These are phyloP conservation scores for Graphium colonna DNA, from an alignment of 2,888 invertebrate species.

Conservation along the genomic window DNA sequence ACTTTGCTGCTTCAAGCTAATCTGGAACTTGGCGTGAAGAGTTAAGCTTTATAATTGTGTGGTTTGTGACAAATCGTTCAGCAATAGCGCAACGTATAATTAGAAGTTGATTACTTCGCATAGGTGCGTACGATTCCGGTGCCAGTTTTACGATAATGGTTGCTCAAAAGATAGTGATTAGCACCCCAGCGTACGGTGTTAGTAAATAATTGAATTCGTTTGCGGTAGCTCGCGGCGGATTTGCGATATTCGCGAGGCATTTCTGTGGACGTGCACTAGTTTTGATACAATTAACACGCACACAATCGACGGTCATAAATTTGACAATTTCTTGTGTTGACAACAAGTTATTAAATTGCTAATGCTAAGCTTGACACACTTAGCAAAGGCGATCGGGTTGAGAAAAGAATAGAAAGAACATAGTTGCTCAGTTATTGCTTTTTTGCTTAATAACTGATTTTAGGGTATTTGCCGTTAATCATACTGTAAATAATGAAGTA, in stretches of 20 bases:
- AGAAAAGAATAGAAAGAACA: too few relatives aligned
- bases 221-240: slow-evolving; percentile 4
- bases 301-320: too few relatives aligned
- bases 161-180: slow-evolving; percentile 36
- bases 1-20: not conserved
- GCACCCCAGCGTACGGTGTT: slow-evolving; percentile 4
- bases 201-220: slow-evolving; percentile 23
- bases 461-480: too few relatives aligned
- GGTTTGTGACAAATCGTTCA: not conserved
- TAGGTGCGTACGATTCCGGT: slow-evolving; percentile 30
- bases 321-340: too few relatives aligned
- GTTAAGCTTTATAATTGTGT: not conserved
- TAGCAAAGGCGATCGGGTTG: too few relatives aligned
- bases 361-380: too few relatives aligned
- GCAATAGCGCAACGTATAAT: slow-evolving; percentile 36
- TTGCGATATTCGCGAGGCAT: slow-evolving; percentile 2
- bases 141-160: slow-evolving; percentile 38
- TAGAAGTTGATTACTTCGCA: slow-evolving; percentile 41
- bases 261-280: slow-evolving; percentile 1
- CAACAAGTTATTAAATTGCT: too few relatives aligned
- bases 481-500: too few relatives aligned
- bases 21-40: not conserved
- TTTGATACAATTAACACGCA: too few relatives aligned
- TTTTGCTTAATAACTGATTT: too few relatives aligned
- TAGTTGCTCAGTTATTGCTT: too few relatives aligned